Base-by-base conservation (phyloP, 2,797 vertebrate species). In the Galagoides demidoff region DNA sequence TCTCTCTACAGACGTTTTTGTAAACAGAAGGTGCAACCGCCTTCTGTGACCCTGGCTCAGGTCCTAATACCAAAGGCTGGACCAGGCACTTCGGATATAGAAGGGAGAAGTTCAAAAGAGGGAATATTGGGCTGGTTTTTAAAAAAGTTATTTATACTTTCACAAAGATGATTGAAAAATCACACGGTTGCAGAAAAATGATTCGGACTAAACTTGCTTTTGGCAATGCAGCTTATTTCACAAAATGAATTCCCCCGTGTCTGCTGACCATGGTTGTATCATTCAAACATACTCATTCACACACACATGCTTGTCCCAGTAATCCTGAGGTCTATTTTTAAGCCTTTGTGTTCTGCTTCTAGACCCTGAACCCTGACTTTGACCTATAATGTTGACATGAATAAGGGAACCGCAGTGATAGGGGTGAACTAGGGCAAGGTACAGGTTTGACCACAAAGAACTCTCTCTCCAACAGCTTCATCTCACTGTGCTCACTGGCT, bases 131-230 rank as follows among this genome's bases (percentile, higher is more conserved):
- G 25, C 2, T n/a, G 9, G 39, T 57, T 71, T 71, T 70, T 43
- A 4, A 43, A 19, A 39, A 43, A 66, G 39, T 34, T 82, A 31
- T 52, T 29, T 37, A 22, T 55, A 66, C 2, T 57, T 39, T 45
- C 66, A 88, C 61, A 83, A 83, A 94, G 8, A 57, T 29, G 17
- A 71, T 57, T 86, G 27, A 78, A 93, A 93, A 85, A 52, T 55
- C 37, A 45, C 61, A 16, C 39, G 31, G 39, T 63, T 61, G 43
- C 3, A 25, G 39, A 27, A 66, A 79, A 70, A 59, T 37, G 43
- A 66, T 49, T 73, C 59, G 19, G 37, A 59, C 1, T 73, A 73
- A 92, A 68, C 10, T 37, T 49, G 12, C 12, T 39, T 89, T 92
- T 84, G 61, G 39, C 22, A 71, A 73, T 34, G 73, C 59, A 85